phyloP scores from a whole-genome alignment of 1,140 invertebrate species.

The Drosophila sp. region DNA sequence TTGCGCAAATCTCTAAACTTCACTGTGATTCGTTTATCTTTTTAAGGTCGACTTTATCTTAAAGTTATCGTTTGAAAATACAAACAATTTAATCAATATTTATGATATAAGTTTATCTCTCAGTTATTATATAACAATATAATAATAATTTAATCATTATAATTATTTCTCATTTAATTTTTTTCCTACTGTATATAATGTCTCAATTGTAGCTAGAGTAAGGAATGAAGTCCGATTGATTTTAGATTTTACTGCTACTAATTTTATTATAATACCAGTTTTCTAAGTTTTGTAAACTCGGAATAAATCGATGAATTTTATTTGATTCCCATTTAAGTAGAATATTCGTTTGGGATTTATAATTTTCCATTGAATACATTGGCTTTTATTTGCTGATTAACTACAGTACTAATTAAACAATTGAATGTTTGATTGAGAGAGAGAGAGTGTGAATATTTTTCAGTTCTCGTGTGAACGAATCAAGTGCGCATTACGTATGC shows the following conservation, averaged over 20 bases:
- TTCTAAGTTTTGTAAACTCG: background rate
- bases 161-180: too few relatives aligned
- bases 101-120: background rate
- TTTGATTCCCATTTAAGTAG: background rate
- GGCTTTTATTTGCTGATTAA: background rate
- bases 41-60: background rate
- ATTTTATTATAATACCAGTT: too few relatives aligned
- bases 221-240: too few relatives aligned
- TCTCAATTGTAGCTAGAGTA: too few relatives aligned
- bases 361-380: background rate
- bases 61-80: background rate
- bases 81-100: background rate
- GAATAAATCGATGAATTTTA: background rate
- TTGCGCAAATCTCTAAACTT: slow-evolving; percentile 1
- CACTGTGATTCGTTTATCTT: background rate
- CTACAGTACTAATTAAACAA: background rate
- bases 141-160: too few relatives aligned
- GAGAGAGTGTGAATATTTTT: background rate
- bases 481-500: slow-evolving; percentile 8
- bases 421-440: background rate
- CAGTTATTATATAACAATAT: background rate
- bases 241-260: too few relatives aligned
- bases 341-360: background rate
- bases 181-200: too few relatives aligned
- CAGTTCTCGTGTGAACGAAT: slow-evolving; percentile 1